A percentile compares a stretch with the other conserved stretches of the same genome.
These are phyloP conservation scores for Porites rus DNA, from an alignment of 92 coral and sea anemone genomes.

Conservation along the genomic window DNA sequence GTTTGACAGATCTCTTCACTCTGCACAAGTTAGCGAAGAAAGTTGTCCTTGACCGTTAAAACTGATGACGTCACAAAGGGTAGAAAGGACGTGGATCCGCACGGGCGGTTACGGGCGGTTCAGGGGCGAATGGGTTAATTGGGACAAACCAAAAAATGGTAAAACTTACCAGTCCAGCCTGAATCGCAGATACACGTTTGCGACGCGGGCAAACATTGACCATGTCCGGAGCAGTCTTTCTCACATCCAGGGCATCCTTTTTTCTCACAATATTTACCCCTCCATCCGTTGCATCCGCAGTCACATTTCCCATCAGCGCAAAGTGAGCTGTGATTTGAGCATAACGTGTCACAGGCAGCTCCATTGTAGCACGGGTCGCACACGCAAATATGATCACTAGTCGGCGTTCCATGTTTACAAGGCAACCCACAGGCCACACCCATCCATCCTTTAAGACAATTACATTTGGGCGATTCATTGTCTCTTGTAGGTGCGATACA, in stretches of 20 bases:
- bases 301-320: slow-evolving; percentile 85
- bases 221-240: slow-evolving; percentile 98
- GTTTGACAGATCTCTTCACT: too few species aligned
- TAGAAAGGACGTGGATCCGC: too few species aligned
- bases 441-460: slow-evolving; percentile 90
- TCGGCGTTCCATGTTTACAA: slow-evolving; percentile 84
- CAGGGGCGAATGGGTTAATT: too few species aligned
- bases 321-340: slow-evolving; percentile 83
- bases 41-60: too few species aligned
- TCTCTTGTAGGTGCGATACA: slow-evolving; percentile 69
- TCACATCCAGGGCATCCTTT: slow-evolving; percentile 94
- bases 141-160: too few species aligned
- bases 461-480: slow-evolving; percentile 83
- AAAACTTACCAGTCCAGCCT: slow-evolving; percentile 87
- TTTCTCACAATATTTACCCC: slow-evolving; percentile 86
- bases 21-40: too few species aligned
- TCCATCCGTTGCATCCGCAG: slow-evolving; percentile 97
- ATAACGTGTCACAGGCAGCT: slow-evolving; percentile 85
- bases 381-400: slow-evolving; percentile 72
- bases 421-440: slow-evolving; percentile 88
- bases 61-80: too few species aligned
- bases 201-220: slow-evolving; percentile 82
- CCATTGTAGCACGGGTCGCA: slow-evolving; percentile 94
- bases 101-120: too few species aligned
- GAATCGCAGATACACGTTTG: slow-evolving; percentile 88